Percentiles rank a stretch among this genome's conserved stretches.
Conservation (phyloP, 2,797 vertebrate species). For the Phalanger gymnotis region DNA sequence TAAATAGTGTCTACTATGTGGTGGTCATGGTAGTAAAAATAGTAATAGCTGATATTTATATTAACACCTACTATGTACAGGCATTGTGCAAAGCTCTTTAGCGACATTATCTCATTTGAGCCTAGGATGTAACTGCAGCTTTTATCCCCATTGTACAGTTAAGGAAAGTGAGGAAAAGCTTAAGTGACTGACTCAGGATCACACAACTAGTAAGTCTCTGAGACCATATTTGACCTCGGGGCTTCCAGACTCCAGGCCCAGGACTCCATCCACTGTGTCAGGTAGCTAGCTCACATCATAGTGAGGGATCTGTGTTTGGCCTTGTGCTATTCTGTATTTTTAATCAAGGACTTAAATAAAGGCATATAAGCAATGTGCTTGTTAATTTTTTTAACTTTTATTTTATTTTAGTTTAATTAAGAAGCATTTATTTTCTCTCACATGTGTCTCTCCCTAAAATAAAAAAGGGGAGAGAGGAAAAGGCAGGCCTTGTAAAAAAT, state of each 20-base stretch:
- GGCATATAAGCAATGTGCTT: not conserved
- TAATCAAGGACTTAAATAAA: not conserved
- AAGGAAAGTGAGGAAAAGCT: not conserved
- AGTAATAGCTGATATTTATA: not conserved
- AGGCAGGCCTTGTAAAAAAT: too few species aligned
- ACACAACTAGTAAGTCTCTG: not conserved
- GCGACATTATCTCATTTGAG: not conserved
- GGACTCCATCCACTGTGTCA: not conserved
- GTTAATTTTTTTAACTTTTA: not conserved
- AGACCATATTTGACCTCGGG: not conserved
- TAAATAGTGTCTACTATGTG: not conserved
- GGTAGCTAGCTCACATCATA: not conserved
- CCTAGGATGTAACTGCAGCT: not conserved
- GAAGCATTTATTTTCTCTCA: not conserved
- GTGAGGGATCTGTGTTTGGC: not conserved
- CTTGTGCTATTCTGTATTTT: not conserved
- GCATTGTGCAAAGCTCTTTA: not conserved
- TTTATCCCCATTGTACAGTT: not conserved
- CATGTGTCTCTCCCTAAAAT: not conserved
- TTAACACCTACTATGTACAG: not conserved
- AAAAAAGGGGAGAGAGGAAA: not conserved
- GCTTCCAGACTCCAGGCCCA: not conserved
- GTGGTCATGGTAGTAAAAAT: not conserved
- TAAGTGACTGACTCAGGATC: not conserved
- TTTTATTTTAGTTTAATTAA: not conserved